phyloP scores from a whole-genome alignment of 1,140 invertebrate genomes.

The Aradophagus sp. region DNA sequence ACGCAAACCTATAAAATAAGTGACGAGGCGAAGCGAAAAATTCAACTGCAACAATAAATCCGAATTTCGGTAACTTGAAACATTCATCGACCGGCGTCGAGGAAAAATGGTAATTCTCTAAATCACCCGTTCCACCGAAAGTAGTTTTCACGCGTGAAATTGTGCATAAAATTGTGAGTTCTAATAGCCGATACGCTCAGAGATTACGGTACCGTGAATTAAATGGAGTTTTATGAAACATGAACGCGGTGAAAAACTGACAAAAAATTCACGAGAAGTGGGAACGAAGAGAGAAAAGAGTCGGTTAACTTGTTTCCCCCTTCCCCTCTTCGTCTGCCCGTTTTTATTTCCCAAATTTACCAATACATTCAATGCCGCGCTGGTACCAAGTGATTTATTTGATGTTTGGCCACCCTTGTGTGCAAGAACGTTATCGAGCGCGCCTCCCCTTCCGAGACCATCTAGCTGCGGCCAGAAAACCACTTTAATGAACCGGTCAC shows the following conservation, averaged over 20 bases:
- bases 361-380: conserved; percentile 46
- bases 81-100: conserved; percentile 25
- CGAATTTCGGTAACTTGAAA: conserved; percentile 20
- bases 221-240: conserved; percentile 39
- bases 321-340: no score
- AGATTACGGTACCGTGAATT: conserved; percentile 21
- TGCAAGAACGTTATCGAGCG: conserved; percentile 38
- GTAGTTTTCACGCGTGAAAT: conserved; percentile 38
- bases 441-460: conserved; percentile 25
- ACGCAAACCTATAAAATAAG: background rate
- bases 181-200: conserved; percentile 23
- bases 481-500: conserved; percentile 52
- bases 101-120: conserved; percentile 21
- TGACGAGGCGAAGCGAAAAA: no score
- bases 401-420: conserved; percentile 58
- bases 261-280: conserved; percentile 9
- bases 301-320: no score
- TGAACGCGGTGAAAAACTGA: conserved; percentile 11
- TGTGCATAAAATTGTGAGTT: conserved; percentile 25
- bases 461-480: conserved; percentile 29
- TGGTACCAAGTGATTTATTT: conserved; percentile 67
- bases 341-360: conserved; percentile 60
- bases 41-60: conserved; percentile 24
- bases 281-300: background rate
- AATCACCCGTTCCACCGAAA: conserved; percentile 15